Conservation (phyloP, 2,888 invertebrate species). For the Agonopterix heracliana region DNA sequence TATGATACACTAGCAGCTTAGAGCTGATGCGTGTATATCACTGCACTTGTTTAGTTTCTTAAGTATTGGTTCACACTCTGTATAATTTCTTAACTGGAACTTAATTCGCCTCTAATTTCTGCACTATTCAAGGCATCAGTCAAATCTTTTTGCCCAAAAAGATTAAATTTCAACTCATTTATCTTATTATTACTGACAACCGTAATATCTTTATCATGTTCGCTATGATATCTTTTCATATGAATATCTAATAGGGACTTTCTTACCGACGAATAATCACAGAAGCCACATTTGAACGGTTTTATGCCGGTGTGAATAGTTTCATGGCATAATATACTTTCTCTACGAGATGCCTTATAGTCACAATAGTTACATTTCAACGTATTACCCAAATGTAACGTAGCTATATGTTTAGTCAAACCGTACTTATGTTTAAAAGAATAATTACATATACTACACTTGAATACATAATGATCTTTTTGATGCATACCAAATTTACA, state of each 20-base stretch:
- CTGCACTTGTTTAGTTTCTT: too few species aligned
- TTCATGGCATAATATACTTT: conserved; percentile 43
- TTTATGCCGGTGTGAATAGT: conserved; percentile 46
- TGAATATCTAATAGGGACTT: conserved; percentile 38
- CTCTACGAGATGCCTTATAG: conserved; percentile 35
- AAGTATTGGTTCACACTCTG: too few species aligned
- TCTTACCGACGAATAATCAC: conserved; percentile 40
- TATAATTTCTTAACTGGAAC: too few species aligned
- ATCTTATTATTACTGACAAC: conserved; percentile 37
- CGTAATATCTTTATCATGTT: conserved; percentile 15
- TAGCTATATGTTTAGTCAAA: conserved; percentile 40
- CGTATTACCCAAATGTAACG: conserved; percentile 38
- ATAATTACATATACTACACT: conserved; percentile 41
- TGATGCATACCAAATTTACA: conserved; percentile 47
- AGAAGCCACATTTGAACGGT: conserved; percentile 41
- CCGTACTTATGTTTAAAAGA: conserved; percentile 46
- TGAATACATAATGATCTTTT: conserved; percentile 41
- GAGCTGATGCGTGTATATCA: too few species aligned
- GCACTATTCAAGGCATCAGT: too few species aligned
- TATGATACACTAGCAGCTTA: too few species aligned
- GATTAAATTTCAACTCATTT: conserved; percentile 30
- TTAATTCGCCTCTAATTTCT: too few species aligned
- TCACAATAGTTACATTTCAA: conserved; percentile 48
- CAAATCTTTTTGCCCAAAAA: background rate
- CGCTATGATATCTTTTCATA: conserved; percentile 29